Evolutionary conservation across 2,113 vertebrate genomes (phyloP), one percentile per base, ranked within the genome.

Genomic region (Accipiter virgatus): DNA sequence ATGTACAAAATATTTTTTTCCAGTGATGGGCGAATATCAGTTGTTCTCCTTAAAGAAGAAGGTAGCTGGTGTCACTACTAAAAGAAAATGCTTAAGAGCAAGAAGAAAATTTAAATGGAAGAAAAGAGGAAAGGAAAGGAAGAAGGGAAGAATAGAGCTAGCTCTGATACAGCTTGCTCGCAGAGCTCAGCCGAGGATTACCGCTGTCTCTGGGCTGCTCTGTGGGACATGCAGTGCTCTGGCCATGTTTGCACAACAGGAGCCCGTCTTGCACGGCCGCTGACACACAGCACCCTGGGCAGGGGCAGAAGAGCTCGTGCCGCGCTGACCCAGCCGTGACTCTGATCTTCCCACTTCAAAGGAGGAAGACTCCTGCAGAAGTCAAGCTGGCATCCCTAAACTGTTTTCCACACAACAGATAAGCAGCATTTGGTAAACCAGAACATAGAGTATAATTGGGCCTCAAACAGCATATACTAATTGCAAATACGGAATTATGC

Each of bases 401-500:
- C 62, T 90, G 50, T 81, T 96, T 95, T 95, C 96, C 79, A 88
- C 92, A 96, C 79, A 96, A 93, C 96, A 96, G 92, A 96, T 93
- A 90, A 97, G 75, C 50, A 71, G 58, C 6, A 5, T 86, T 90
- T 81, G 79, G 94, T 94, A 95, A 96, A 95, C 32, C 71, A 88
- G 82, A 93, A 80, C 71, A 71, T 47, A 82, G 7, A 80, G 53
- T 65, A 75, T 90, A 95, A 96, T 94, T 92, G 95, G 85, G 82
- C 67, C 71, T 90, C 88, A 81, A 92, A 93, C 29, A 88, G 81
- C 79, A 63, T 50, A 90, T 47, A 50, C 74, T 90, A 94, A 96
- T 96, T 94, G 53, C 59, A 63, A 80, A 48, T 26, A 62, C 67
- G 67, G 63, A 93, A 90, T 90, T 94, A 90, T 81, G 75, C 42